Conservation (phyloP, 2,113 vertebrate species). For the Nothobranchius furzeri region DNA sequence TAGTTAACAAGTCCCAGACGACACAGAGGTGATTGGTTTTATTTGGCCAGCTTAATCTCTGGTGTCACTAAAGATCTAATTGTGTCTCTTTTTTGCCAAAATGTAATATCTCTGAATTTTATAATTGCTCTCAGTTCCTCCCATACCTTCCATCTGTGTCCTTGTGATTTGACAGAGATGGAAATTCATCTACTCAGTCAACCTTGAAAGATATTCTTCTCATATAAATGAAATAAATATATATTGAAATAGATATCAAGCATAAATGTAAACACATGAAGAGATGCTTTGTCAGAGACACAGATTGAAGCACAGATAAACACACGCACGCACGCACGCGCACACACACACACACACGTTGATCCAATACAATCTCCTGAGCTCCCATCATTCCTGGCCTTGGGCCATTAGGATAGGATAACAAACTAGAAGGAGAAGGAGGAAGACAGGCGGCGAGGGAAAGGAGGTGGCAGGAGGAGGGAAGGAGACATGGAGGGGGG, state of each 20-base stretch:
- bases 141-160: constrained; percentile 36
- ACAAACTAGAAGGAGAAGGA: constrained; percentile 35
- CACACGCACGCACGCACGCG: not conserved
- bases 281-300: constrained; percentile 11
- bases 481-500: constrained; percentile 52
- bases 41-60: not conserved
- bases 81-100: too few species aligned
- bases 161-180: constrained; percentile 45
- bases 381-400: constrained; percentile 61
- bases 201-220: constrained; percentile 46
- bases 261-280: not conserved
- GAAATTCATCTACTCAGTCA: constrained; percentile 47
- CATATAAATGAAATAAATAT: constrained; percentile 17
- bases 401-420: constrained; percentile 57
- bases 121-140: constrained; percentile 40
- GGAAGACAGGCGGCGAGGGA: constrained; percentile 13
- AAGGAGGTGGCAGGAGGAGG: constrained; percentile 1
- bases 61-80: too few species aligned
- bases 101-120: constrained; percentile 38
- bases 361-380: constrained; percentile 61
- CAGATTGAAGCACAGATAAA: constrained; percentile 31
- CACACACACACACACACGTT: constrained; percentile 18
- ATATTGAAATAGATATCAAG: constrained; percentile 8
- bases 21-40: not conserved
- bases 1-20: not conserved